These are phyloP conservation scores for Andrena flavipes DNA, from an alignment of 2,888 invertebrate species.

Conservation along the genomic window DNA sequence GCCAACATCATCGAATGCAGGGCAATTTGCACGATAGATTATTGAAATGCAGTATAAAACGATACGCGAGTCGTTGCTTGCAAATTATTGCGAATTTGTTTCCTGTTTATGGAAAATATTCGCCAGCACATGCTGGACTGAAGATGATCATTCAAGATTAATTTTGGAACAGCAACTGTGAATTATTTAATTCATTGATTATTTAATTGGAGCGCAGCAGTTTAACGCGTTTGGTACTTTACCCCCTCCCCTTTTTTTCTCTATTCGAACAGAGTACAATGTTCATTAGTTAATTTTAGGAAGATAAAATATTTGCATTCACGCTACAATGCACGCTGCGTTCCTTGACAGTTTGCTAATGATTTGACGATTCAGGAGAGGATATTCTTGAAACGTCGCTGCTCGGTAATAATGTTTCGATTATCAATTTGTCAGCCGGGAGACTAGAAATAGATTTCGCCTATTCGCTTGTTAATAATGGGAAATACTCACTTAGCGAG, in stretches of 20 bases:
- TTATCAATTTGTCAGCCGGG: conserved; percentile 24
- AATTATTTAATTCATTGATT: no score
- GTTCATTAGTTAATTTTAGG: conserved; percentile 41
- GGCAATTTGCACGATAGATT: background rate
- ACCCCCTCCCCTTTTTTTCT: no score
- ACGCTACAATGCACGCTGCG: background rate
- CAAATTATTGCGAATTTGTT: no score
- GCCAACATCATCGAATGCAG: no score
- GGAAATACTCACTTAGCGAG: conserved; percentile 29
- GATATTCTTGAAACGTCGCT: conserved; percentile 39
- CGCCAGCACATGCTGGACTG: no score
- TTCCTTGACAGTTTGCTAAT: conserved; percentile 43
- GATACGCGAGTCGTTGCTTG: no score
- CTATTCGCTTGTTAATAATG: conserved; percentile 51
- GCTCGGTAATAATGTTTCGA: conserved; percentile 36
- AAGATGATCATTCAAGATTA: no score
- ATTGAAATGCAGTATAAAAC: no score
- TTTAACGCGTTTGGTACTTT: background rate
- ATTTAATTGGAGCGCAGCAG: background rate
- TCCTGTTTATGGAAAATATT: no score
- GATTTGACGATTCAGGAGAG: conserved; percentile 33
- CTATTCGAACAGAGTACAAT: background rate
- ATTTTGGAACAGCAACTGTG: no score
- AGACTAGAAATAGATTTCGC: conserved; percentile 17
- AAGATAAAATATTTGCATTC: conserved; percentile 24